Percentiles rank a stretch among this genome's conserved stretches.
Evolutionary conservation across 2,888 invertebrate genomes (phyloP).

Genomic region (Frankliniella fusca): DNA sequence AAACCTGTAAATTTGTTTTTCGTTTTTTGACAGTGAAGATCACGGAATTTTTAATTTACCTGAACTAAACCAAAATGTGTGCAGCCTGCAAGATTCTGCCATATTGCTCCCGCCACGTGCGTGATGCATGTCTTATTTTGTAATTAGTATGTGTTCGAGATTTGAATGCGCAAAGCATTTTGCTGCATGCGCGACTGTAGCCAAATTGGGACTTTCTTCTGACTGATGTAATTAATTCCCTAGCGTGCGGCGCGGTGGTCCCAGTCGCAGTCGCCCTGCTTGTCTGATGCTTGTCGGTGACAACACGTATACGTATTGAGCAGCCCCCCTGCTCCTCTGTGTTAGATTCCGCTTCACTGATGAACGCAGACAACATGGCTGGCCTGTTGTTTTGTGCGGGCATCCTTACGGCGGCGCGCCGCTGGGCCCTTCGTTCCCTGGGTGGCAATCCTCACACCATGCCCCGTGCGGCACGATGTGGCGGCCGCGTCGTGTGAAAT

Average conservation of each 20-base stretch:
- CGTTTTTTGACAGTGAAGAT: too few species aligned
- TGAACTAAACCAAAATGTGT: too few species aligned
- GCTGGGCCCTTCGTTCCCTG: not conserved
- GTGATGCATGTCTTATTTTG: too few species aligned
- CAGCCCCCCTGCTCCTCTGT: not conserved
- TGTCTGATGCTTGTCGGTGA: conserved; percentile 5
- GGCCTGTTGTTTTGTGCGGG: not conserved
- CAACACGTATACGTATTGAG: not conserved
- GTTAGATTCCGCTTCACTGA: not conserved
- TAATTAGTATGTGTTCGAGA: too few species aligned
- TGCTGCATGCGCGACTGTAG: too few species aligned
- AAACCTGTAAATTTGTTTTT: too few species aligned
- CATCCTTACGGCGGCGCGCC: not conserved
- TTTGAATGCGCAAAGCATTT: too few species aligned
- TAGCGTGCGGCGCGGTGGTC: not conserved
- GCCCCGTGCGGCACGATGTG: not conserved
- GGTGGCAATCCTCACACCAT: not conserved
- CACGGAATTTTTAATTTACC: too few species aligned
- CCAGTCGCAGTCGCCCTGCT: not conserved
- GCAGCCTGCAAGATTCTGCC: too few species aligned
- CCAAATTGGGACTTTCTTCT: too few species aligned
- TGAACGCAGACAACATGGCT: not conserved
- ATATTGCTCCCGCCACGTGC: too few species aligned
- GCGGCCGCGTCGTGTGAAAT: conserved; percentile 5
- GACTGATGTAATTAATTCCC: too few species aligned